These are phyloP conservation scores for Malurus melanocephalus DNA, from an alignment of 2,113 vertebrate genomes.

Conservation along the genomic window DNA sequence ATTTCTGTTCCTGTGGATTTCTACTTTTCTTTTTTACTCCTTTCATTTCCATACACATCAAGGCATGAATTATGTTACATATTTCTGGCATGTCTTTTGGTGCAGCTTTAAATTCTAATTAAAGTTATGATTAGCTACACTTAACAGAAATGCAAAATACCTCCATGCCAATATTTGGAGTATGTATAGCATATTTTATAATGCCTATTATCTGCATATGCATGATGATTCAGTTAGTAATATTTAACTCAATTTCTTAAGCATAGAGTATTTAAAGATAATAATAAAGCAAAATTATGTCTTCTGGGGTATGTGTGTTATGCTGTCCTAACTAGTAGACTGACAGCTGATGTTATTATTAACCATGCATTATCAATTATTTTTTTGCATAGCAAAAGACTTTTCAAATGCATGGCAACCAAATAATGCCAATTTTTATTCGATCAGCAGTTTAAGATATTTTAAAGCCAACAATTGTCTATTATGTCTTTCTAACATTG, in stretches of 20 bases:
- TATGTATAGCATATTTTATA: background rate
- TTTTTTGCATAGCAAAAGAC: background rate
- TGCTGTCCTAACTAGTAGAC: background rate
- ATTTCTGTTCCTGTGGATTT: background rate
- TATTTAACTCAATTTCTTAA: background rate
- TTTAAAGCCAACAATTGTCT: background rate
- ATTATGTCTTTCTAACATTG: background rate
- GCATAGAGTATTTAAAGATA: background rate
- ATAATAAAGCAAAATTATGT: background rate
- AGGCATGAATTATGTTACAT: background rate
- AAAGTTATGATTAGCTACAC: background rate
- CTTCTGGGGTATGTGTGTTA: accelerated
- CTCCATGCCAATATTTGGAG: background rate
- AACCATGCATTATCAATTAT: background rate
- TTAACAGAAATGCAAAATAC: background rate
- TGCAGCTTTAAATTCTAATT: background rate
- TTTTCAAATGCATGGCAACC: background rate
- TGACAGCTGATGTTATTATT: background rate
- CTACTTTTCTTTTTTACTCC: background rate
- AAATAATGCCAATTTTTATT: background rate
- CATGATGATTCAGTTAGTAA: background rate
- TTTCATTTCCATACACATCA: background rate
- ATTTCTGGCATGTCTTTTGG: background rate
- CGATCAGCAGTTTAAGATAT: background rate
- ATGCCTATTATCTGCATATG: background rate